phyloP scores from a whole-genome alignment of 37 sponge, comb jelly and placozoan genomes.

The Diacarnus erythraeanus region DNA sequence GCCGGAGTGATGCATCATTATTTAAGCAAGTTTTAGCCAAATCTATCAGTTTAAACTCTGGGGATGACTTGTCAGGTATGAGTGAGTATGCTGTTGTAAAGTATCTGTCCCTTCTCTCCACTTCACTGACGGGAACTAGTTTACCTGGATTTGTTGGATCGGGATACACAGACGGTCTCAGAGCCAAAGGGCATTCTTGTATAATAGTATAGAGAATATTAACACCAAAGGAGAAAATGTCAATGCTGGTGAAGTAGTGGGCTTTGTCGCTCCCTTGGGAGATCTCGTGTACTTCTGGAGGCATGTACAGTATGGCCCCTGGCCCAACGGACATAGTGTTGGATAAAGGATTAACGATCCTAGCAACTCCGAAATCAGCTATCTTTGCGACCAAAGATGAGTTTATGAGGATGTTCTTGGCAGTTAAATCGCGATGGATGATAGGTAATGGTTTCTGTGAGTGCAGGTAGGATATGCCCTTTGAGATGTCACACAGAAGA shows the following conservation, averaged over 20 bases:
- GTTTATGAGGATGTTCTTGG: slow-evolving; percentile 52
- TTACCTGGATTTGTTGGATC: neutral
- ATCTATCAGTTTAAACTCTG: neutral
- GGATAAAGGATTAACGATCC: slow-evolving; percentile 18
- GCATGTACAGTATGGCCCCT: slow-evolving; percentile 37
- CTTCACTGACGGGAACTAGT: slow-evolving; percentile 32
- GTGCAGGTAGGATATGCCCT: slow-evolving; percentile 59
- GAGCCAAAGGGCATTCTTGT: slow-evolving; percentile 33
- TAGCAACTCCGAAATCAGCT: slow-evolving; percentile 63
- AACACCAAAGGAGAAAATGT: slow-evolving; percentile 62
- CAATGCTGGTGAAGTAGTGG: neutral
- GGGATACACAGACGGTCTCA: slow-evolving; percentile 6
- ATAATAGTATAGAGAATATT: slow-evolving; percentile 36
- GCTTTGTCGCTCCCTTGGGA: neutral
- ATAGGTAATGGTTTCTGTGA: slow-evolving; percentile 33
- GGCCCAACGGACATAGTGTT: neutral
- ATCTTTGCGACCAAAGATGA: slow-evolving; percentile 49
- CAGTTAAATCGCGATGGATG: slow-evolving; percentile 57
- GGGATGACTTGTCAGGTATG: neutral
- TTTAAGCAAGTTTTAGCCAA: slow-evolving; percentile 24
- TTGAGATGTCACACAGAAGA: slow-evolving; percentile 38
- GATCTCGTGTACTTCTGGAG: slow-evolving; percentile 21
- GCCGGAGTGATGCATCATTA: slow-evolving; percentile 22
- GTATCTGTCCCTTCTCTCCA: slow-evolving; percentile 38
- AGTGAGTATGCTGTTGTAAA: slow-evolving; percentile 15